These are phyloP conservation scores for Apodemus agrarius DNA, from an alignment of 2,797 vertebrate genomes.

Conservation along the genomic window DNA sequence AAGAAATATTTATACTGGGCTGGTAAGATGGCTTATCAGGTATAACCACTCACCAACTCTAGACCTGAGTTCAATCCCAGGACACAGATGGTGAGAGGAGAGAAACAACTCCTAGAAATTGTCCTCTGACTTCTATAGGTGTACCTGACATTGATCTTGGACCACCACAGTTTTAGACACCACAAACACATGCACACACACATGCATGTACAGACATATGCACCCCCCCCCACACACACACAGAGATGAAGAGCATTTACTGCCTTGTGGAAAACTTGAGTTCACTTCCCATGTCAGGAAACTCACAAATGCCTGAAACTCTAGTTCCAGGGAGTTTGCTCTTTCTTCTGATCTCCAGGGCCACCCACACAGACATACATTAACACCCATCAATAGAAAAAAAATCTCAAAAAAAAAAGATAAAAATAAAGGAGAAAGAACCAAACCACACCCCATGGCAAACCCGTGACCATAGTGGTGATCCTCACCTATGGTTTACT, in stretches of 20 bases:
- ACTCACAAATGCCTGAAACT: background rate
- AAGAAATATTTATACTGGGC: background rate
- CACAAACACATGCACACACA: background rate
- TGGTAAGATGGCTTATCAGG: background rate
- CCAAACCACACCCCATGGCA: background rate
- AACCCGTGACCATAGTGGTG: background rate
- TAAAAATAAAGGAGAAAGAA: background rate
- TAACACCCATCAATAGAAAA: background rate
- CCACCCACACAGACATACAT: background rate
- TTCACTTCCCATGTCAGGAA: background rate
- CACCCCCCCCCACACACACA: background rate
- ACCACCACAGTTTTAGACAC: background rate
- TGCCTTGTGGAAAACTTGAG: background rate
- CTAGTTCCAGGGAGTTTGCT: background rate
- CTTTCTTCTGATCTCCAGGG: background rate
- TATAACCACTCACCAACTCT: background rate
- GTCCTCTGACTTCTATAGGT: background rate
- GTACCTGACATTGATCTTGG: background rate
- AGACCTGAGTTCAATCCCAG: background rate
- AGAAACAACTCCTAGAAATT: background rate
- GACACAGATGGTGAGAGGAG: background rate
- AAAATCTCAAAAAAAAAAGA: background rate
- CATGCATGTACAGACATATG: background rate
- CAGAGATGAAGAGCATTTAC: background rate
- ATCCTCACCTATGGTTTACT: background rate